phyloP scores from a whole-genome alignment of 2,797 vertebrate species.

The Crenichthys baileyi region DNA sequence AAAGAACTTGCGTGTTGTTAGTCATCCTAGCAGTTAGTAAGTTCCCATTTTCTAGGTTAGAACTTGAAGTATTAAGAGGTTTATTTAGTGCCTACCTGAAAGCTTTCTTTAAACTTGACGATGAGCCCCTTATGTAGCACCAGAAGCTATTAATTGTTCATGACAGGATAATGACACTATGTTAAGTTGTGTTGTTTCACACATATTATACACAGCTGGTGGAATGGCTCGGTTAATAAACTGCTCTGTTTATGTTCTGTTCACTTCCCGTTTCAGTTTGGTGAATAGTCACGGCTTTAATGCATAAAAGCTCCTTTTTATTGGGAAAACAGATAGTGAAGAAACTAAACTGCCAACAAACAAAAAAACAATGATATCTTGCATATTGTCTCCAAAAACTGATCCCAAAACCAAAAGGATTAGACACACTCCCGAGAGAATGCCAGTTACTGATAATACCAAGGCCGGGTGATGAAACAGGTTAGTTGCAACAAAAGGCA shows the following conservation, averaged over 20 bases:
- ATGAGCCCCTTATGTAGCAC: conserved; percentile 23
- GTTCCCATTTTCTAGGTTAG: background rate
- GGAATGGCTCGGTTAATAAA: conserved; percentile 30
- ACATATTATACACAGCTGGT: conserved; percentile 13
- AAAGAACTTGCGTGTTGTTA: background rate
- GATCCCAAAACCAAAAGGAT: conserved; percentile 29
- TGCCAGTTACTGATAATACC: conserved; percentile 46
- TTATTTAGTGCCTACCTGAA: background rate
- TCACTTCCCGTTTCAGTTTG: conserved; percentile 46
- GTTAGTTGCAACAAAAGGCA: conserved; percentile 45
- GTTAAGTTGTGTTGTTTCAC: conserved; percentile 21
- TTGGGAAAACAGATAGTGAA: conserved; percentile 18
- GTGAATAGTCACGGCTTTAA: conserved; percentile 35
- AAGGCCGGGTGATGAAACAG: conserved; percentile 35
- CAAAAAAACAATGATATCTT: conserved; percentile 21
- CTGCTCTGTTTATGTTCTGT: conserved; percentile 16
- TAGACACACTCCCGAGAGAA: conserved; percentile 26
- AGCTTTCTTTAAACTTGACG: background rate
- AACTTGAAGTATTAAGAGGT: background rate
- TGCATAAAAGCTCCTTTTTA: conserved; percentile 31
- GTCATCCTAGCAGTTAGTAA: background rate
- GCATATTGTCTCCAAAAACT: conserved; percentile 26
- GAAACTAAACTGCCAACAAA: conserved; percentile 11
- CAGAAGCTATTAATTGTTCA: conserved; percentile 13
- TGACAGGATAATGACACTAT: conserved; percentile 3